Conservation (phyloP, 2,797 vertebrate species). For the Tachyglossus aculeatus region DNA sequence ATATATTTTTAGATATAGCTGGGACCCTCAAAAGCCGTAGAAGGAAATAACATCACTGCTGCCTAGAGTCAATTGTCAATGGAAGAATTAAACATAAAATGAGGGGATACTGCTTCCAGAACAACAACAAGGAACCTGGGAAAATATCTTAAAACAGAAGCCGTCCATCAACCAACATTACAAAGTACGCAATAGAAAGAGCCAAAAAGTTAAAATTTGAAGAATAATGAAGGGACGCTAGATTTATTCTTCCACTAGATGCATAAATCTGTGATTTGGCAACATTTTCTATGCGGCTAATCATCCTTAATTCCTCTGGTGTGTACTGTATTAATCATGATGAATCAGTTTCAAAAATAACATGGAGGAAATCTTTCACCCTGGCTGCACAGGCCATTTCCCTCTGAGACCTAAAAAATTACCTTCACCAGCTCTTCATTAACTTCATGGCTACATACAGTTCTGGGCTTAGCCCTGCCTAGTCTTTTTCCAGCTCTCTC, state of each 20-base stretch:
- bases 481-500: background rate
- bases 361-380: background rate
- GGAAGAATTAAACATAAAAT: background rate
- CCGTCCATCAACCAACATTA: background rate
- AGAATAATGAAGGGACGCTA: background rate
- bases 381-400: background rate
- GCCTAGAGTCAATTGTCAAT: background rate
- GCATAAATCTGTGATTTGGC: background rate
- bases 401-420: background rate
- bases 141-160: background rate
- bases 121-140: no score
- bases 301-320: background rate
- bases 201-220: background rate
- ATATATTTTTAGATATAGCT: conserved; percentile 1
- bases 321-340: background rate
- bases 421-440: background rate
- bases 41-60: background rate
- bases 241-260: background rate
- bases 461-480: rapidly evolving
- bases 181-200: background rate
- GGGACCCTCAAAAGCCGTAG: background rate
- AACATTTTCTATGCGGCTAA: background rate
- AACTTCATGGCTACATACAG: background rate
- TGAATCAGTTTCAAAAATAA: background rate
- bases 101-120: background rate